Evolutionary conservation across 2,113 vertebrate species (phyloP).

Genomic region (Hyaena hyaena): DNA sequence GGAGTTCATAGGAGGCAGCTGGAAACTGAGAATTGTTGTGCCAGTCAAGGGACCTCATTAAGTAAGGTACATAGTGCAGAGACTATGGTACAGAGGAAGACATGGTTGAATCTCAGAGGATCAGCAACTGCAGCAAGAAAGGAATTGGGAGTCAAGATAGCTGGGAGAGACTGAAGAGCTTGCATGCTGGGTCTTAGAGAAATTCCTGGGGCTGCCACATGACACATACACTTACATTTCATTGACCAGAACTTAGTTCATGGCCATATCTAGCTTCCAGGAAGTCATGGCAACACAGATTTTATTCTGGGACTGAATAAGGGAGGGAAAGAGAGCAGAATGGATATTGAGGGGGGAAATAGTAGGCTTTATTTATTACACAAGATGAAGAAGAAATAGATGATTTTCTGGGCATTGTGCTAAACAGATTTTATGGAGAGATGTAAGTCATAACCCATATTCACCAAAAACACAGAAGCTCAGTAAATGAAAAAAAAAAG

Average conservation of each 20-base stretch:
- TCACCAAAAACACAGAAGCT: not conserved
- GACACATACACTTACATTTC: not conserved
- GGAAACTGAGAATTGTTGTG: not conserved
- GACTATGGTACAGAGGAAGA: not conserved
- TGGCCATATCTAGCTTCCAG: not conserved
- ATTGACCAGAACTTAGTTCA: not conserved
- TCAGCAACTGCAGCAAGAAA: not conserved
- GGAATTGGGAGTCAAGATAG: not conserved
- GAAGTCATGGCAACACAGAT: not conserved
- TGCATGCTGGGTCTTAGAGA: not conserved
- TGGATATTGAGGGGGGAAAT: not conserved
- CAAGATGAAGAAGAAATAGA: not conserved
- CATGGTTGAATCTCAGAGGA: not conserved
- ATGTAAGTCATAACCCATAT: not conserved
- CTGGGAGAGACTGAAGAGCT: not conserved
- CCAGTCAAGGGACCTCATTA: not conserved
- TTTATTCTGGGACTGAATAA: constrained; percentile 11
- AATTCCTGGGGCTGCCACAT: not conserved
- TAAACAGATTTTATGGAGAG: constrained; percentile 36
- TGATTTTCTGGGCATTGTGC: not conserved
- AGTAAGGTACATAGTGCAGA: not conserved
- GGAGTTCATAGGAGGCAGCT: not conserved
- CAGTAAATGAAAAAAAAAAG: constrained; percentile 12
- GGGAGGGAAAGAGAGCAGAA: not conserved
- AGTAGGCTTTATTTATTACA: not conserved